A percentile compares a stretch with the other conserved stretches of the same genome.
Evolutionary conservation across 2,797 vertebrate genomes (phyloP).

Genomic region (Anabas testudineus): DNA sequence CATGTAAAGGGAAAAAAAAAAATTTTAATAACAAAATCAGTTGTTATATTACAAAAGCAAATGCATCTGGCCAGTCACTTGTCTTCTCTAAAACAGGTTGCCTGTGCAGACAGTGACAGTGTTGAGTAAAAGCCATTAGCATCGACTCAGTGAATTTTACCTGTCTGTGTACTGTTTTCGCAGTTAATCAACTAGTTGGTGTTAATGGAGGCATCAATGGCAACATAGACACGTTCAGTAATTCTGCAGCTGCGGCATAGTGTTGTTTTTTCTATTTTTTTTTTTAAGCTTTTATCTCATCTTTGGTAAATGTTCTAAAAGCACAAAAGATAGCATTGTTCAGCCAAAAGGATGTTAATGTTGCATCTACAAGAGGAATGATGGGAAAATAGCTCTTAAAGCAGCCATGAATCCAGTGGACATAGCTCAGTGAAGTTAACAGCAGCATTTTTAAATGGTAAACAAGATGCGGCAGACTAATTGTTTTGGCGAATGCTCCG

Average conservation of each 20-base stretch:
- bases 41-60: conserved; percentile 23
- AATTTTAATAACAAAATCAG: conserved; percentile 23
- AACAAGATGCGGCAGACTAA: conserved; percentile 29
- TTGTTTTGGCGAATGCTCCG: conserved; percentile 24
- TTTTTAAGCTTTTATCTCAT: neutral
- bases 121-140: conserved; percentile 63
- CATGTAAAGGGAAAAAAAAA: conserved; percentile 14
- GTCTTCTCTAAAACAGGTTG: conserved; percentile 59
- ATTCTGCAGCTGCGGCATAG: conserved; percentile 36
- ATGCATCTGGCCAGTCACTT: conserved; percentile 32
- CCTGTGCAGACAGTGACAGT: conserved; percentile 42
- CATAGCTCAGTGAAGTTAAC: neutral
- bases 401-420: neutral
- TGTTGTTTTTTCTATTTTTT: too few relatives aligned
- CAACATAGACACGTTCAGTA: conserved; percentile 57
- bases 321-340: conserved; percentile 22
- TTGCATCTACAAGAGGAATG: conserved; percentile 6
- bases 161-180: conserved; percentile 62
- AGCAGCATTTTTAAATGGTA: conserved; percentile 12
- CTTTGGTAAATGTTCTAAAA: conserved; percentile 54
- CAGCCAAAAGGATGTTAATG: neutral
- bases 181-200: conserved; percentile 75
- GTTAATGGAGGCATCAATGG: conserved; percentile 71
- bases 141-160: conserved; percentile 73
- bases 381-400: conserved; percentile 17